phyloP scores from a whole-genome alignment of 2,113 vertebrate species.

The Silurus asotus region DNA sequence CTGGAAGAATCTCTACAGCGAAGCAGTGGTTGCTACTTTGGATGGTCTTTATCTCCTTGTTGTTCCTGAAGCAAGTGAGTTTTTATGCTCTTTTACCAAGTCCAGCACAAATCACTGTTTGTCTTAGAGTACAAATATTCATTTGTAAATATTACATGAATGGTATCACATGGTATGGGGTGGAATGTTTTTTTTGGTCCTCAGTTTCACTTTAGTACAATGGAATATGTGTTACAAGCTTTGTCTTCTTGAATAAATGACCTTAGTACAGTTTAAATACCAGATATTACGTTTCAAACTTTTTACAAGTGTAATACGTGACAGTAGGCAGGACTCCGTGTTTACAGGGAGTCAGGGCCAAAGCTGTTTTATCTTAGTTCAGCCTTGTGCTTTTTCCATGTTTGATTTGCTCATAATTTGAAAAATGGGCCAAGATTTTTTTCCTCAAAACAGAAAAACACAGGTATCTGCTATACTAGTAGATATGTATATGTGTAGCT shows the following conservation, averaged over 20 bases:
- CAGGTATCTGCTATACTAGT: neutral
- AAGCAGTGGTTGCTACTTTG: constrained; percentile 91
- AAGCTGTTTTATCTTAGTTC: neutral
- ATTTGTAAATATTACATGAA: neutral
- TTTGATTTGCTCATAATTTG: neutral
- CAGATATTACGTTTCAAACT: constrained; percentile 47
- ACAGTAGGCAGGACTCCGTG: neutral
- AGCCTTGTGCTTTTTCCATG: neutral
- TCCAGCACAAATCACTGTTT: neutral
- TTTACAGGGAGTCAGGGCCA: neutral
- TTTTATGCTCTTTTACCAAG: neutral
- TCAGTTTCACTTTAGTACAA: neutral
- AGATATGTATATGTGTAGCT: neutral
- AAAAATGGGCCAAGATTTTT: too few species aligned
- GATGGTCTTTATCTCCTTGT: constrained; percentile 93
- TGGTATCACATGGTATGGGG: neutral
- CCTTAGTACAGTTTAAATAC: neutral
- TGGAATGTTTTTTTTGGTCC: neutral
- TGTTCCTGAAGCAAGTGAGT: constrained; percentile 94
- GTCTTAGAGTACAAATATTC: neutral
- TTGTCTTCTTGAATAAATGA: neutral
- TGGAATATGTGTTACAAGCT: neutral
- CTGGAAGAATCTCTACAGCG: constrained; percentile 97
- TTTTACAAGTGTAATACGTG: constrained; percentile 61
- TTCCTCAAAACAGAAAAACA: too few species aligned